Base-by-base conservation (phyloP, 2,888 invertebrate species). In the Phaedon cochleariae region DNA sequence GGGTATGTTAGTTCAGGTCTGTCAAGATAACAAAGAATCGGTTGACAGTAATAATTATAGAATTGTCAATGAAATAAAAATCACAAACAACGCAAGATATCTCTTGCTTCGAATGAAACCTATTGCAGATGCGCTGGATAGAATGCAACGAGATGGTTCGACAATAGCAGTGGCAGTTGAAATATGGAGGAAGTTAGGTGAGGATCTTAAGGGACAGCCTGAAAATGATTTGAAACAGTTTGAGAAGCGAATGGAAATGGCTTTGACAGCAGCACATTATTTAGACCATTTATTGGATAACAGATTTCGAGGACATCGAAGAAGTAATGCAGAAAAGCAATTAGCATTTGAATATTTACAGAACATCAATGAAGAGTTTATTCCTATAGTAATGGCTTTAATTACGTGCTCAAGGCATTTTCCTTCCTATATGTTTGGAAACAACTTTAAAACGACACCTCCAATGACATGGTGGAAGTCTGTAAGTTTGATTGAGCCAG, bases 151-250 rank as follows among this genome's bases (percentile, higher is more conserved):
- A 17, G 54, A 54, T 26, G 18, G 18, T 10, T 29, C 34, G 12
- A 54, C 54, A 12, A 54, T 54, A n/a, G 22, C n/a, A 26, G 54
- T 54, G n/a, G 54, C 10, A 54, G 31, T 54, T 17, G 54, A 54
- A 26, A 26, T 54, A 54, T 54, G 54, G 54, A 12, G 17, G 3
- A 12, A 41, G 17, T 17, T 41, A 17, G 41, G 17, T 41, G 17
- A 41, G 17, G 41, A 41, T 41, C 17, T 41, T 12, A 41, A 41
- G 17, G 41, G n/a, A 10, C n/a, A 41, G 17, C n/a, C n/a, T 41
- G n/a, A 41, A 26, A 26, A 26, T 26, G 26, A 5, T 26, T 26
- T 26, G 7, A 41, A 12, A 41, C n/a, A 12, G 41, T 41, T 41
- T 41, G 12, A 15, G n/a, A 41, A 41, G 17, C n/a, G 41, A 41